Conservation (phyloP, 2,113 vertebrate genomes). For the Pachypanchax playfairii region DNA sequence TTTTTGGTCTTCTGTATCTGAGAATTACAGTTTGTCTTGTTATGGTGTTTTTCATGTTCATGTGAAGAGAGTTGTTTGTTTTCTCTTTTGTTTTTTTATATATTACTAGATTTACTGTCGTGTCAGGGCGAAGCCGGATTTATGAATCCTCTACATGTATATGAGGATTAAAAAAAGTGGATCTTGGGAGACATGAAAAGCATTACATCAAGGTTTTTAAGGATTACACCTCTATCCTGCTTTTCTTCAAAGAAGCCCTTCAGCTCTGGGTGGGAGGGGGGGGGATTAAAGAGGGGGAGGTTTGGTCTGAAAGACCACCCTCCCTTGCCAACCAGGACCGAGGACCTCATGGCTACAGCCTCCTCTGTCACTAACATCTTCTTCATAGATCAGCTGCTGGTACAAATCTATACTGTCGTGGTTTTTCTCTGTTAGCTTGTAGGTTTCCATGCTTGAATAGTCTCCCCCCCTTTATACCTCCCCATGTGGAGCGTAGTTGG, state of each 20-base stretch:
- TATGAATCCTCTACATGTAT: slow-evolving; percentile 75
- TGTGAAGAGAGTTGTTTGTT: not conserved
- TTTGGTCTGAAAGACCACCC: too few species aligned
- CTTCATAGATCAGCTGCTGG: not conserved
- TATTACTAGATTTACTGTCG: slow-evolving; percentile 69
- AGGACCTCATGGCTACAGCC: not conserved
- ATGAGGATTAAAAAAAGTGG: slow-evolving; percentile 75
- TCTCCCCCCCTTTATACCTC: too few species aligned
- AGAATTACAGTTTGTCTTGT: slow-evolving; percentile 23
- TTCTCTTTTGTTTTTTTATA: slow-evolving; percentile 8
- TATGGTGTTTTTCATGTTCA: too few species aligned
- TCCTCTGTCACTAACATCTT: not conserved
- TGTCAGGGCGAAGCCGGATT: slow-evolving; percentile 68
- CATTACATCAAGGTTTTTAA: slow-evolving; percentile 77
- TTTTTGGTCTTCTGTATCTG: slow-evolving; percentile 14
- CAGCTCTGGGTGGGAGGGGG: slow-evolving; percentile 36
- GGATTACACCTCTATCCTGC: slow-evolving; percentile 78
- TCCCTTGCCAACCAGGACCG: slow-evolving; percentile 22
- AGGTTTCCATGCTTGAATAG: too few species aligned
- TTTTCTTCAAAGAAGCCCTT: slow-evolving; percentile 78
- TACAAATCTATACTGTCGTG: not conserved
- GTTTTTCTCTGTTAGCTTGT: not conserved
- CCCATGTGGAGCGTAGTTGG: slow-evolving; percentile 8
- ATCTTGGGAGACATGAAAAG: slow-evolving; percentile 75
- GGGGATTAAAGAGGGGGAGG: slow-evolving; percentile 49